These are phyloP conservation scores for Hippocampus barbouri DNA, from an alignment of 2,113 vertebrate species.

Conservation along the genomic window DNA sequence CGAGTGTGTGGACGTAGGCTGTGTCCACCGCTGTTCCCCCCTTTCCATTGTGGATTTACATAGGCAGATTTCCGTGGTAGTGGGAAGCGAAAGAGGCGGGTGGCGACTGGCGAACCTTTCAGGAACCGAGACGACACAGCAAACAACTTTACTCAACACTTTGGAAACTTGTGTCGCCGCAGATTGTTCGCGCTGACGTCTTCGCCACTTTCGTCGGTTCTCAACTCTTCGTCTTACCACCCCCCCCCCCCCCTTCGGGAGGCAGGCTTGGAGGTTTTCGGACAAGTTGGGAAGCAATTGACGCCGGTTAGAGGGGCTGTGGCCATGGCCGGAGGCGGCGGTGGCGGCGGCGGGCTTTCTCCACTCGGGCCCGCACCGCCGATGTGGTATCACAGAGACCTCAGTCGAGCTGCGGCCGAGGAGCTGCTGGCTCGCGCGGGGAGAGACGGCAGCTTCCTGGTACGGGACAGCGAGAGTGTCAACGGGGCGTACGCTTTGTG, in stretches of 20 bases:
- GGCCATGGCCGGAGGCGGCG: conserved; percentile 74
- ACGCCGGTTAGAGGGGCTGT: conserved; percentile 59
- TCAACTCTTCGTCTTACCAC: background rate
- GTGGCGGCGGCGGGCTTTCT: conserved; percentile 50
- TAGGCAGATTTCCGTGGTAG: conserved; percentile 69
- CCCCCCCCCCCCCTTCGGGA: conserved; percentile 8
- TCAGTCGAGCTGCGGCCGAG: conserved; percentile 90
- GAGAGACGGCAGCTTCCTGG: conserved; percentile 91
- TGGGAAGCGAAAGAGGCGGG: conserved; percentile 50
- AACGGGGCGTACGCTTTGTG: conserved; percentile 88
- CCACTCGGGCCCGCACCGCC: conserved; percentile 70
- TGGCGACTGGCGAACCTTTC: conserved; percentile 44
- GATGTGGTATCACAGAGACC: conserved; percentile 90
- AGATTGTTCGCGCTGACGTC: background rate
- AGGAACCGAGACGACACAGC: conserved; percentile 56
- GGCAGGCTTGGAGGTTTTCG: conserved; percentile 18
- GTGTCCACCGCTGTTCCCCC: conserved; percentile 5
- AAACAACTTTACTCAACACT: conserved; percentile 17
- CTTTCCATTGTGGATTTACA: conserved; percentile 63
- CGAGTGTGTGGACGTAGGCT: background rate
- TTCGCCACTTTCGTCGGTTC: conserved; percentile 2
- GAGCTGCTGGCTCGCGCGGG: conserved; percentile 86
- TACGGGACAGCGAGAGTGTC: conserved; percentile 93
- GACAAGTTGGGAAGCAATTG: conserved; percentile 44
- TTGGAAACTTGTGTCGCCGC: background rate